Evolutionary conservation across 2,888 invertebrate genomes (phyloP), one percentile per base, ranked within the genome.

Genomic region (Bellardia bayeri): DNA sequence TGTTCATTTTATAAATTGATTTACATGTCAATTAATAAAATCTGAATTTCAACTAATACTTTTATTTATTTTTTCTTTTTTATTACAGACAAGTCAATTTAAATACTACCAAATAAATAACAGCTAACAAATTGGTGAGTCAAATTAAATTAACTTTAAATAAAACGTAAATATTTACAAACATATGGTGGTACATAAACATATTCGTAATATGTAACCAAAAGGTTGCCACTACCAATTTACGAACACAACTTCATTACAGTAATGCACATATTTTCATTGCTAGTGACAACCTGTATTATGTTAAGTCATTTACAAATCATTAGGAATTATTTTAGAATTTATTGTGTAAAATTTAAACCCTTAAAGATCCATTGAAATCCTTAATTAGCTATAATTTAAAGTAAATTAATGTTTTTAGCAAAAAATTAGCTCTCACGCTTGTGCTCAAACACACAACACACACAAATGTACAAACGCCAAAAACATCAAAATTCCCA

Each of bases 401-500:
- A 69, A 85, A 63, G 37, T 68, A 80, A 85, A 74, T 74, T 68
- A 74, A 61, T 30, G 51, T 61, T 75, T 74, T 56, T 30, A 81
- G 74, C 51, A 74, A 61, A 74, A 75, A 68, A 85, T 49, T 81
- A 80, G 85, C 75, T 61, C 68, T 63, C 61, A 79, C 61, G 69
- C 76, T 68, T n/a, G 33, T 58, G 14, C 37, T 33, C 37, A 11
- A 14, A 45, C 11, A 13, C 45, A 11, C 45, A 45, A 61, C 16
- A 49, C 45, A 63, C 23, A 49, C 30, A 78, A 69, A 80, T 78
- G 81, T 58, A 68, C 72, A 69, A 69, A 83, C 83, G 82, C 74
- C 85, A 81, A 63, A 81, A 87, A 87, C 85, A 75, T 68, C 13
- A 33, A 69, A 87, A 85, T 87, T 85, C 87, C 87, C 87, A 87